A percentile compares a stretch with the other conserved stretches of the same genome.
These are phyloP conservation scores for Berghia stephanieae DNA, from an alignment of 1,140 invertebrate species.

Conservation along the genomic window DNA sequence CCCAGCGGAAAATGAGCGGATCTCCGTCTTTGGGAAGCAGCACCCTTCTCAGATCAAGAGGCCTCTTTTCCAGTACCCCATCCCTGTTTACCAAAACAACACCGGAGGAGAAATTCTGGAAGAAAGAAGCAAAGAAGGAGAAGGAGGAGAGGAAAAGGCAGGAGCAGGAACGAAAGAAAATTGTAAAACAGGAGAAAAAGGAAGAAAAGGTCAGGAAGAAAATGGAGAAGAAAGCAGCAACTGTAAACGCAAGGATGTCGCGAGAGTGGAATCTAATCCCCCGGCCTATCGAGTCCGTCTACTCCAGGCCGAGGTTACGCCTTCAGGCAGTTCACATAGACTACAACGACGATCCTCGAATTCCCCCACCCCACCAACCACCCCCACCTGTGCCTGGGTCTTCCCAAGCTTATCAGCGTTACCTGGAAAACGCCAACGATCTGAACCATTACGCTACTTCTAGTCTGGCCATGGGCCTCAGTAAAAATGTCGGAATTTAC, in stretches of 20 bases:
- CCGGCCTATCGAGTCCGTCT: slow-evolving; percentile 49
- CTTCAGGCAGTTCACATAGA: slow-evolving; percentile 57
- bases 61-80: slow-evolving; percentile 54
- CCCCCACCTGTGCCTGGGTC: slow-evolving; percentile 32
- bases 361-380: slow-evolving; percentile 29
- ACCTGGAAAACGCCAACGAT: too few species aligned
- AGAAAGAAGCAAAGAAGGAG: slow-evolving; percentile 48
- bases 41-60: slow-evolving; percentile 44
- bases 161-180: slow-evolving; percentile 50
- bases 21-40: slow-evolving; percentile 11
- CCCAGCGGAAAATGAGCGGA: slow-evolving; percentile 41
- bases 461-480: background rate
- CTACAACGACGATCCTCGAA: slow-evolving; percentile 45
- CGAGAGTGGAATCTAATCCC: slow-evolving; percentile 47
- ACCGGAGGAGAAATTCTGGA: slow-evolving; percentile 30
- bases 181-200: slow-evolving; percentile 54
- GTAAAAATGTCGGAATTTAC: slow-evolving; percentile 4
- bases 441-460: slow-evolving; percentile 11
- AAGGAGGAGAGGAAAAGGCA: slow-evolving; percentile 48
- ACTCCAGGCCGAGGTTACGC: slow-evolving; percentile 42
- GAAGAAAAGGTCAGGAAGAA: slow-evolving; percentile 44
- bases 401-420: too few species aligned
- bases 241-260: slow-evolving; percentile 38
- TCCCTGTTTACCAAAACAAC: slow-evolving; percentile 35
- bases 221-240: slow-evolving; percentile 33